phyloP scores from a whole-genome alignment of 2,888 invertebrate genomes.

The Sphaerophoria taeniata region DNA sequence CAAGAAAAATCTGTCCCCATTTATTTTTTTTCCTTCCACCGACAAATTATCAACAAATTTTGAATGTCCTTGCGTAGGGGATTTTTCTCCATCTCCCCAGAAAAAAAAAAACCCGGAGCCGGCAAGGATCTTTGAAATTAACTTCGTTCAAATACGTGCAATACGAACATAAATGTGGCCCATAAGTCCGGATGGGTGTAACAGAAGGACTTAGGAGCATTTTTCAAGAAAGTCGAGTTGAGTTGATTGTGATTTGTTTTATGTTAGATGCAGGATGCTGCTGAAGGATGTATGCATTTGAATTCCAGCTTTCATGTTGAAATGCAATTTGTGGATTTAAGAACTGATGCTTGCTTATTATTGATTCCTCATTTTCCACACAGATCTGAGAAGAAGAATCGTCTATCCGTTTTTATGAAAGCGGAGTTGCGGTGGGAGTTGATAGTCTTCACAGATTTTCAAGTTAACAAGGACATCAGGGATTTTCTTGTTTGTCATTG shows the following conservation, averaged over 20 bases:
- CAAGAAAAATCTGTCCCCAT: not conserved
- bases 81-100: not conserved
- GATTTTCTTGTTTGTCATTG: not conserved
- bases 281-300: not conserved
- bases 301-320: slow-evolving; percentile 16
- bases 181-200: too few relatives aligned
- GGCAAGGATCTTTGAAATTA: slow-evolving; percentile 31
- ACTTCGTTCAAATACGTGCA: too few relatives aligned
- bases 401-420: too few relatives aligned
- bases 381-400: slow-evolving; percentile 22
- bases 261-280: not conserved
- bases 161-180: too few relatives aligned
- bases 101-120: not conserved
- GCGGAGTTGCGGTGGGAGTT: too few relatives aligned
- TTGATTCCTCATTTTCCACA: not conserved
- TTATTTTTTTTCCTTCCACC: not conserved
- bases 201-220: not conserved
- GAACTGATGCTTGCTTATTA: slow-evolving; percentile 3
- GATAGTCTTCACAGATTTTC: too few relatives aligned
- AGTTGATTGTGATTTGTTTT: not conserved
- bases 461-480: slow-evolving; percentile 33
- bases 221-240: not conserved
- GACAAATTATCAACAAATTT: not conserved
- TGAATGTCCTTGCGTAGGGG: slow-evolving; percentile 36
- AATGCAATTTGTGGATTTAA: slow-evolving; percentile 58